Base-by-base conservation (phyloP, 2,797 vertebrate species). In the Trematomus bernacchii region DNA sequence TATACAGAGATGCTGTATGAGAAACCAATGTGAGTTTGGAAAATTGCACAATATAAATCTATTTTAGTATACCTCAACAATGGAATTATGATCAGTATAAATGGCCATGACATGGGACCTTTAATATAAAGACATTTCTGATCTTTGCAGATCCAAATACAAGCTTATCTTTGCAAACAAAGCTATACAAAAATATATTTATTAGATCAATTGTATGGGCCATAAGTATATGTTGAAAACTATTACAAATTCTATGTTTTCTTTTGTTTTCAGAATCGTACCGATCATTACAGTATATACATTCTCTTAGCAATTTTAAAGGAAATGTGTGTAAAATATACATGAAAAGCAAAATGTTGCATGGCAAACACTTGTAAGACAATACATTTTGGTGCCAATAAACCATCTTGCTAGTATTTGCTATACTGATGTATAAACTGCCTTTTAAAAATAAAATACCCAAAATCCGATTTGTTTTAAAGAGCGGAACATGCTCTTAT, bases 101-200 rank as follows among this genome's bases (percentile, higher is more conserved):
- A 27, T 27, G 27, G 27, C 27, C 27, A 27, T 27, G 27, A 27
- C 27, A 27, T 27, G 27, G 1, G 27, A 27, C 27, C 27, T 27
- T 27, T 27, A 30, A 76, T 77, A 67, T 64, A 14, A 55, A 67
- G 4, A 46, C 52, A 46, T 81, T 23, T 62, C 69, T 82, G 51
- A 68, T 70, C 52, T 79, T 80, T 85, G 83, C 81, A 85, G 81
- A 84, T 48, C 9, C n/a, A 54, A 71, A n/a, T 50, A 70, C 62
- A 60, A 66, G 80, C 74, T 82, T 77, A 71, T 58, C 76, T 85
- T 83, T 71, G 71, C 76, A 83, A 77, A 68, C 60, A 81, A 84
- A 86, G 71, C 82, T 83, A 71, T 69, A 9, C 7, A 18, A 77
- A 82, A 52, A 66, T 30, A 59, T 85, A 90, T 91, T 89, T 90